These are phyloP conservation scores for Plebejus argus DNA, from an alignment of 2,888 invertebrate genomes.

Conservation along the genomic window DNA sequence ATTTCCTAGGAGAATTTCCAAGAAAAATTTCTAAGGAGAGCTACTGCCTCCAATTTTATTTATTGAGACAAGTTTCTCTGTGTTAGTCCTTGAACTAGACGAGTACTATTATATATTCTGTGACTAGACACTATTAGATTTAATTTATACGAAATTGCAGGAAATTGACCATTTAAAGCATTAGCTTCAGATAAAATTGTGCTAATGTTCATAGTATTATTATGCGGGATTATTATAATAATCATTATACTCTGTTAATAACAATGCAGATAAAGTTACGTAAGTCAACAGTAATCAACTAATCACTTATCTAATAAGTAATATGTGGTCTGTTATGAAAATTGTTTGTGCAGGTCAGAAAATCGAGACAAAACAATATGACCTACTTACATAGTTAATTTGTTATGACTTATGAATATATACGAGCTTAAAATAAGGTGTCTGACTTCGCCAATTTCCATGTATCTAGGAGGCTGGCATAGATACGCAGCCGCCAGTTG, in stretches of 20 bases:
- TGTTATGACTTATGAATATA: slow-evolving; percentile 3
- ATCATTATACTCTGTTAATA: background rate
- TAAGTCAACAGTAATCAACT: background rate
- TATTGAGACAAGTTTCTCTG: background rate
- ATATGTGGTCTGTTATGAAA: slow-evolving; percentile 4
- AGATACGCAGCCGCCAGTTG: slow-evolving; percentile 36
- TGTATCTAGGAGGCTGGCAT: slow-evolving; percentile 46
- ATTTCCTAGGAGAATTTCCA: no score
- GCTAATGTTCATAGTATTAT: background rate
- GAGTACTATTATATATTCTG: no score
- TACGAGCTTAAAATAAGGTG: background rate
- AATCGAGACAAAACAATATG: slow-evolving; percentile 9
- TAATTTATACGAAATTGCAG: background rate
- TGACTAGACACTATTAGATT: no score
- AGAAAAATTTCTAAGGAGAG: no score
- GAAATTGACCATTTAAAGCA: no score
- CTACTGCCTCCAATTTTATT: background rate
- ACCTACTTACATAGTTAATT: slow-evolving; percentile 6
- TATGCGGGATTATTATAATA: background rate
- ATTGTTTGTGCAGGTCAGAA: background rate
- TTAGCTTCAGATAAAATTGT: background rate
- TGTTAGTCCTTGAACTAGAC: no score
- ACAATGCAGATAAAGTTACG: background rate
- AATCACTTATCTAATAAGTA: slow-evolving; percentile 9
- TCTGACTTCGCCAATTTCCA: slow-evolving; percentile 42